A percentile compares a stretch with the other conserved stretches of the same genome.
Evolutionary conservation across 2,113 vertebrate species (phyloP).

Genomic region (Oryzias woworae): DNA sequence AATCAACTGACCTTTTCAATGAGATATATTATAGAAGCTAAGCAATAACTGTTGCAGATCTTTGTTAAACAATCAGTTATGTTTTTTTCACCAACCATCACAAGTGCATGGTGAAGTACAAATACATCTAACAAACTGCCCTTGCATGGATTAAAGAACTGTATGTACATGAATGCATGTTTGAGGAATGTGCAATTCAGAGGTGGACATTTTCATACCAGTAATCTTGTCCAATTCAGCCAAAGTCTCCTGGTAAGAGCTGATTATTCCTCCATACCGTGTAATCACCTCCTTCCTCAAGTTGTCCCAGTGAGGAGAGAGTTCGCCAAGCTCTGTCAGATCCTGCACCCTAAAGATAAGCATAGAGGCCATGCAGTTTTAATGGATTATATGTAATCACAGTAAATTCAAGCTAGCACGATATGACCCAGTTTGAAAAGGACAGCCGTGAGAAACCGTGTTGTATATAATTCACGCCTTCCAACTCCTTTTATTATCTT

Average conservation of each 20-base stretch:
- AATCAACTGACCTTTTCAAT: background rate
- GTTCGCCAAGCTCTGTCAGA: conserved; percentile 92
- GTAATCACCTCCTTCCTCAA: conserved; percentile 90
- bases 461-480: background rate
- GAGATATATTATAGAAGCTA: background rate
- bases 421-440: background rate
- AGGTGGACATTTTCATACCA: conserved; percentile 70
- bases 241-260: conserved; percentile 89
- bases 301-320: conserved; percentile 97
- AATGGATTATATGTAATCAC: conserved; percentile 3
- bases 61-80: too few species aligned
- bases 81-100: too few species aligned
- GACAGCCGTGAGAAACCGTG: background rate
- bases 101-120: too few species aligned
- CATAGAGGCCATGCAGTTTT: conserved; percentile 8
- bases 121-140: background rate
- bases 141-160: background rate
- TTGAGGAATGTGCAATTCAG: background rate
- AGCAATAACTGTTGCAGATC: background rate
- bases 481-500: conserved; percentile 2
- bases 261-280: conserved; percentile 90
- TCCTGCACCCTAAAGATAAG: conserved; percentile 86
- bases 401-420: too few species aligned
- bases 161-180: background rate
- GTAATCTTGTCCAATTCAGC: conserved; percentile 89